A percentile compares a stretch with the other conserved stretches of the same genome.
Conservation (phyloP, 2,797 vertebrate genomes). For the Morus bassanus region DNA sequence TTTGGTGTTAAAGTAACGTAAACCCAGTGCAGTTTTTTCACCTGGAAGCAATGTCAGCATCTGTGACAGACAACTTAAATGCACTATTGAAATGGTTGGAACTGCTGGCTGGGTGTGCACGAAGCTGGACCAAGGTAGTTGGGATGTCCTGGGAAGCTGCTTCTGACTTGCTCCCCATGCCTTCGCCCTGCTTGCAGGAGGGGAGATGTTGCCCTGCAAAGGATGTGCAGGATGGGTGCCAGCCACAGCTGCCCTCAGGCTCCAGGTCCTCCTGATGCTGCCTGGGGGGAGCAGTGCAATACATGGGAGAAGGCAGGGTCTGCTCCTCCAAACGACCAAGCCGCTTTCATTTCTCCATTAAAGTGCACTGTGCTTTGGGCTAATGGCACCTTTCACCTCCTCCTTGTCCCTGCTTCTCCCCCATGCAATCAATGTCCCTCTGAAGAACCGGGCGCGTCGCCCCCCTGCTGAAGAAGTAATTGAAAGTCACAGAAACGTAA, state of each 20-base stretch:
- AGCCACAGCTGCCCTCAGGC: background rate
- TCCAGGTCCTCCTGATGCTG: background rate
- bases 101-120: background rate
- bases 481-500: background rate
- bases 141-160: background rate
- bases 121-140: background rate
- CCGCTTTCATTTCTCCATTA: background rate
- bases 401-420: background rate
- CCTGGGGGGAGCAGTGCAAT: background rate
- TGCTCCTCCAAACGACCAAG: background rate
- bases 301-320: fast-evolving
- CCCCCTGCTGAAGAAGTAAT: background rate
- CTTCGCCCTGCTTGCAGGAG: fast-evolving
- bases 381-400: background rate
- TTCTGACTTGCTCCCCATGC: background rate
- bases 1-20: background rate
- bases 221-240: background rate
- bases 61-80: background rate
- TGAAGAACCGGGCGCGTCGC: background rate
- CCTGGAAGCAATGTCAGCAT: background rate
- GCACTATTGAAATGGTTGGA: background rate
- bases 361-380: background rate
- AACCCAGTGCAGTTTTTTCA: background rate
- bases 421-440: background rate
- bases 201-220: fast-evolving